Evolutionary conservation across 1,140 invertebrate genomes (phyloP), one percentile per base, ranked within the genome.

Genomic region (Anastrepha ludens): DNA sequence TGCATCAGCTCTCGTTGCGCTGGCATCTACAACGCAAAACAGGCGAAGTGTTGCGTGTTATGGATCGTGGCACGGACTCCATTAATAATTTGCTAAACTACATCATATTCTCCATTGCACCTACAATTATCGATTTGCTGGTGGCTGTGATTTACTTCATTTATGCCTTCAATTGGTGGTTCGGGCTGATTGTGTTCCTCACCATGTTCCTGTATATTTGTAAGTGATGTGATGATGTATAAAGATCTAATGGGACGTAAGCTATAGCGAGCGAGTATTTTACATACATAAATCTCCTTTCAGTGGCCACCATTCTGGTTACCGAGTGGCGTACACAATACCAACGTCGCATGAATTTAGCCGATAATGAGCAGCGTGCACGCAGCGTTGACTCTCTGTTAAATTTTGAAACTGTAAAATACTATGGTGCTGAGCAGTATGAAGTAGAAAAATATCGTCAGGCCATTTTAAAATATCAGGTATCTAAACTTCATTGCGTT

Each of bases 371-470:
- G 81, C 96, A 96, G 87, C 96, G 97, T 91, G 96, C 98, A n/a
- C 95, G 96, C 78, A 98, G 97, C 88, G 98, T 99, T 0, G 98
- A 99, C 93, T 99, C 98, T n/a, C 94, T 99, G 60, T 94, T 99
- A 0, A 99, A 99, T 94, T 99, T 98, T 94, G 98, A 99, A 94
- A 99, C 98, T 5, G 98, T 99, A 0, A 99, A 99, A 93, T 99
- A 99, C 94, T 99, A 99, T 91, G 97, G 97, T 47, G 98, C 98
- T 39, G 98, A 99, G 93, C 90, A 95, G 11, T 99, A 98, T 93
- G 98, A 99, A 95, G 96, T 98, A 0, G 94, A 97, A 78, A 95
- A 96, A 70, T 99, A 98, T 91, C 95, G 95, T 88, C 96, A 96
- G 60, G 96, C 97, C 17, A 97, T 99, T 90, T 89, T 96, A 3